Evolutionary conservation across 2,888 invertebrate species (phyloP).

Genomic region (Rhagonycha lutea): DNA sequence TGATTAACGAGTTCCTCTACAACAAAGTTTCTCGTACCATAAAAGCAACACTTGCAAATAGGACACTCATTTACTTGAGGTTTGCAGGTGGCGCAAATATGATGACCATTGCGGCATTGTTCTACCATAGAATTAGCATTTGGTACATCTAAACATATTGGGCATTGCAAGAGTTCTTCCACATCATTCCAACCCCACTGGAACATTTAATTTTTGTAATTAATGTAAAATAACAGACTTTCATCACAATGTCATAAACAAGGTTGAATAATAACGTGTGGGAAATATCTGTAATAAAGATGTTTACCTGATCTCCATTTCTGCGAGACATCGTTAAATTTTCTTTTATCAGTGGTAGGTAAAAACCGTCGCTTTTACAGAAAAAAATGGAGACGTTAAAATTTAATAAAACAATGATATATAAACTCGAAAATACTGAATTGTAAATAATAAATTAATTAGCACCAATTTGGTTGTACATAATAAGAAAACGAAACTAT

Average conservation of each 20-base stretch:
- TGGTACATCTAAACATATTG: slow-evolving; percentile 60
- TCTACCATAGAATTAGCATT: slow-evolving; percentile 56
- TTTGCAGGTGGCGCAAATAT: slow-evolving; percentile 60
- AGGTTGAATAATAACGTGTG: neutral
- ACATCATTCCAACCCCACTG: slow-evolving; percentile 41
- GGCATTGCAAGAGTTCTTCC: slow-evolving; percentile 62
- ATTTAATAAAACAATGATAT: neutral
- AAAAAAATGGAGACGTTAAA: neutral
- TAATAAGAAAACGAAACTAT: neutral
- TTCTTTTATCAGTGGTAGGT: neutral
- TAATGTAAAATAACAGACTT: neutral
- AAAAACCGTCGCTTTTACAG: neutral
- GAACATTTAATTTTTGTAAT: neutral
- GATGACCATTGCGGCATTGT: slow-evolving; percentile 62
- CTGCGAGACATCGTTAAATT: neutral
- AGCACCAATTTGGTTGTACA: neutral
- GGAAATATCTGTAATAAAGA: neutral
- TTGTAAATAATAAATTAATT: neutral
- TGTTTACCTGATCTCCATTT: neutral
- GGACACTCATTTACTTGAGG: slow-evolving; percentile 58
- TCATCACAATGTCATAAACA: neutral
- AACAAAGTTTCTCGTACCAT: slow-evolving; percentile 60
- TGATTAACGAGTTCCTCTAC: slow-evolving; percentile 61
- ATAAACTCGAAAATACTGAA: neutral
- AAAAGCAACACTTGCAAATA: slow-evolving; percentile 59